Evolutionary conservation across 1,140 invertebrate genomes (phyloP).

Genomic region (Anthonomus grandis): DNA sequence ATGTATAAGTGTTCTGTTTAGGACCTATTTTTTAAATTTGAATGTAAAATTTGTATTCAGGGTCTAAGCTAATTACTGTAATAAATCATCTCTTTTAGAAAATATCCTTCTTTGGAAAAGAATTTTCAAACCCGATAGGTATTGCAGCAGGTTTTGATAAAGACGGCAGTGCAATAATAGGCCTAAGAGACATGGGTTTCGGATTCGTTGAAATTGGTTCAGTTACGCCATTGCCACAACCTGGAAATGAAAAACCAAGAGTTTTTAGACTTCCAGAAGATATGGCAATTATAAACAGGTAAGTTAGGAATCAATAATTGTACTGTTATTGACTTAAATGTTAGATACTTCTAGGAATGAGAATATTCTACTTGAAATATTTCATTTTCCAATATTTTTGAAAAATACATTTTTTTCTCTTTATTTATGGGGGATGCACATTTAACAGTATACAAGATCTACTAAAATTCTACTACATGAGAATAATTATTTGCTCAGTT

Average conservation of each 20-base stretch:
- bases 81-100: too few relatives aligned
- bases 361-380: background rate
- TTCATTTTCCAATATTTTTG: background rate
- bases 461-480: too few relatives aligned
- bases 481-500: too few relatives aligned
- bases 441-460: too few relatives aligned
- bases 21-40: too few relatives aligned
- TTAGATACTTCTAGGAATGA: too few relatives aligned
- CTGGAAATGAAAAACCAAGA: constrained; percentile 88
- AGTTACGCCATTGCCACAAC: constrained; percentile 88
- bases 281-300: constrained; percentile 90
- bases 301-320: too few relatives aligned
- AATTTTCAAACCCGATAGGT: constrained; percentile 87
- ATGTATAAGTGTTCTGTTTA: too few relatives aligned
- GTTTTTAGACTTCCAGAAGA: constrained; percentile 86
- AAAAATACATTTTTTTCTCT: background rate
- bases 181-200: constrained; percentile 83
- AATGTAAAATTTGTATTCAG: too few relatives aligned
- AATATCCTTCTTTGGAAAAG: constrained; percentile 65
- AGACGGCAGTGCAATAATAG: constrained; percentile 84
- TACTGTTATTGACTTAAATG: too few relatives aligned
- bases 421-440: too few relatives aligned
- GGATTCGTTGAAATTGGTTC: constrained; percentile 96
- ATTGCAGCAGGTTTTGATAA: constrained; percentile 99
- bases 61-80: too few relatives aligned